Evolutionary conservation across 2,888 invertebrate genomes (phyloP).

Genomic region (Heteromurus nitidus): DNA sequence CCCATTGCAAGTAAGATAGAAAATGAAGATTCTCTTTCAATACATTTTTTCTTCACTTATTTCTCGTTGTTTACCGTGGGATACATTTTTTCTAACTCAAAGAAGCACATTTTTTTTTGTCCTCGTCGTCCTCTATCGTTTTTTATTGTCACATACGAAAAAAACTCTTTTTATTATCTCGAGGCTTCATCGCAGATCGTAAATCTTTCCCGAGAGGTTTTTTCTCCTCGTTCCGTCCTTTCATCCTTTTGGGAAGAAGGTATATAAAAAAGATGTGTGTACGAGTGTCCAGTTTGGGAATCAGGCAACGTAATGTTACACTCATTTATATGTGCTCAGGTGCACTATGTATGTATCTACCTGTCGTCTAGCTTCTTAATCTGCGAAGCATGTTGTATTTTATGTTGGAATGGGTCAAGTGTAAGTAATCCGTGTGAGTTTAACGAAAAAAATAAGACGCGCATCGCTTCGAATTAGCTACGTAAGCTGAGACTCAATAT

Average conservation of each 20-base stretch:
- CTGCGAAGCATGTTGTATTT: conserved; percentile 29
- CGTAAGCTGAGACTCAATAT: not conserved
- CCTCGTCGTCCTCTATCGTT: not conserved
- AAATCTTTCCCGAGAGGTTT: conserved; percentile 49
- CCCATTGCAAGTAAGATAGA: conserved; percentile 52
- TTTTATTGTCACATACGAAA: conserved; percentile 37
- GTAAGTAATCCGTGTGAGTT: conserved; percentile 1
- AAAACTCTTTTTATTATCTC: conserved; percentile 38
- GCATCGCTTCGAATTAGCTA: not conserved
- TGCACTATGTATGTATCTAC: conserved; percentile 35
- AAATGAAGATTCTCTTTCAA: not conserved
- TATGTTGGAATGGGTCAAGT: conserved; percentile 39
- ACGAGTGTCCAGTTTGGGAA: conserved; percentile 6
- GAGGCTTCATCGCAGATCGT: conserved; percentile 47
- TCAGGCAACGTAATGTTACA: not conserved
- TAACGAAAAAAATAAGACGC: not conserved
- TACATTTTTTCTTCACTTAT: not conserved
- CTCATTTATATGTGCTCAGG: conserved; percentile 29
- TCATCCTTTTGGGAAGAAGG: not conserved
- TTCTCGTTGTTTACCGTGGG: conserved; percentile 23
- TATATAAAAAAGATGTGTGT: conserved; percentile 3
- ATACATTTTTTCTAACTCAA: conserved; percentile 27
- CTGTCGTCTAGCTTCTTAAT: conserved; percentile 57
- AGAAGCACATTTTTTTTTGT: conserved; percentile 44
- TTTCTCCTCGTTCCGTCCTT: too few relatives aligned